Base-by-base conservation (phyloP, 2,888 invertebrate genomes). In the Mesopsocus fuscifrons region DNA sequence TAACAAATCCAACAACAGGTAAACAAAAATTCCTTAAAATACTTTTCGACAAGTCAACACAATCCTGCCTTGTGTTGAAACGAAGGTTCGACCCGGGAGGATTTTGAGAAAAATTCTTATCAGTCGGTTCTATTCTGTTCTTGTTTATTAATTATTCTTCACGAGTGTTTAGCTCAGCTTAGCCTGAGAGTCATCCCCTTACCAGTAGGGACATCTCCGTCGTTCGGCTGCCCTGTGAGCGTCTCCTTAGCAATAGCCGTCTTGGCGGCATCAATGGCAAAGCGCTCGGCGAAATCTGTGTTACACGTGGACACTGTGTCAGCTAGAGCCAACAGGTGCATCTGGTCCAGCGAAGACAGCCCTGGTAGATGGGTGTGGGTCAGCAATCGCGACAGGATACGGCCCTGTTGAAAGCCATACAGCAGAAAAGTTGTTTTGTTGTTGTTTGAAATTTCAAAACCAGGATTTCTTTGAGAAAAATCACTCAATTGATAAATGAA, bases 261-360 rank as follows among this genome's bases (percentile, higher is more conserved):
- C 54, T 76, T 77, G 2, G 76, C 74, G 1, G 74, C 69, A 53
- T 74, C 75, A 18, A 73, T 74, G 2, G 75, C 74, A 53, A 87
- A 77, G 45, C 82, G 67, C 57, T 88, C 87, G 0, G 87, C 84
- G 54, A 87, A 77, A 56, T 87, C 84, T 0, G 80, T 82, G 53
- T 88, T 85, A 54, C 88, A 89, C 0, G 88, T 89, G 0, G 91
- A 84, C 1, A 99, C 92, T 0, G 98, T 98, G 56, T 99, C 98
- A 9, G 97, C 97, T 46, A 99, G 62, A 1, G 98, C 98, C n/a
- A 99, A 63, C 47, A 99, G 68, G 62, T 99, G 98, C 97, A 99
- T 98, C 63, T 99, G 98, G 63, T 99, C 98, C 43, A 97, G 70
- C 50, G 92, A 92, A 3, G 89, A 91, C 31, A 95, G 64, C 0